Conservation (phyloP, 2,888 invertebrate species). For the Erpobdella octoculata region DNA sequence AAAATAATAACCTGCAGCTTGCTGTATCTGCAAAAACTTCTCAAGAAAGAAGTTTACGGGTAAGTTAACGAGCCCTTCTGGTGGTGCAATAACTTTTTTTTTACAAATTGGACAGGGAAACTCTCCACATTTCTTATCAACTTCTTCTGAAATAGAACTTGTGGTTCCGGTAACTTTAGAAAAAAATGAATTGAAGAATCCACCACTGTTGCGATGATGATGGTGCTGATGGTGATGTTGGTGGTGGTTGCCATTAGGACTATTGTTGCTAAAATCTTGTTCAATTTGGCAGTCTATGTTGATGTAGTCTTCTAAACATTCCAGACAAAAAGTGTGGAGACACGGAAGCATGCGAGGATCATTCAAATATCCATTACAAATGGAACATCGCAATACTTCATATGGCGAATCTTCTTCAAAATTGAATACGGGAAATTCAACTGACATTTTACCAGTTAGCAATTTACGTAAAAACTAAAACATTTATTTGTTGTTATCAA, state of each 20-base stretch:
- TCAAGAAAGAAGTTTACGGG: constrained; percentile 10
- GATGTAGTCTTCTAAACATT: constrained; percentile 13
- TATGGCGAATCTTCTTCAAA: constrained; percentile 20
- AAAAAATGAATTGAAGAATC: constrained; percentile 7
- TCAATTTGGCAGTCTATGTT: constrained; percentile 3
- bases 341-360: constrained; percentile 21
- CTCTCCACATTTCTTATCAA: neutral
- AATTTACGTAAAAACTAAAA: too few species aligned
- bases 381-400: neutral
- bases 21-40: constrained; percentile 19
- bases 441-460: too few species aligned
- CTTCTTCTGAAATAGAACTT: neutral
- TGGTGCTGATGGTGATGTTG: too few species aligned
- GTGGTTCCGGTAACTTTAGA: neutral
- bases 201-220: neutral
- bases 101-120: constrained; percentile 22
- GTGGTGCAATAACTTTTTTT: neutral
- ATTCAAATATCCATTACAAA: constrained; percentile 16
- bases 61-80: constrained; percentile 1
- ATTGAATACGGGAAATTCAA: constrained; percentile 20
- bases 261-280: neutral
- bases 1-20: neutral
- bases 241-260: neutral
- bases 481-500: too few species aligned
- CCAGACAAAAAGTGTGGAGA: constrained; percentile 21